These are phyloP conservation scores for Drosophila incognita DNA, from an alignment of 2,888 invertebrate species.

Conservation along the genomic window DNA sequence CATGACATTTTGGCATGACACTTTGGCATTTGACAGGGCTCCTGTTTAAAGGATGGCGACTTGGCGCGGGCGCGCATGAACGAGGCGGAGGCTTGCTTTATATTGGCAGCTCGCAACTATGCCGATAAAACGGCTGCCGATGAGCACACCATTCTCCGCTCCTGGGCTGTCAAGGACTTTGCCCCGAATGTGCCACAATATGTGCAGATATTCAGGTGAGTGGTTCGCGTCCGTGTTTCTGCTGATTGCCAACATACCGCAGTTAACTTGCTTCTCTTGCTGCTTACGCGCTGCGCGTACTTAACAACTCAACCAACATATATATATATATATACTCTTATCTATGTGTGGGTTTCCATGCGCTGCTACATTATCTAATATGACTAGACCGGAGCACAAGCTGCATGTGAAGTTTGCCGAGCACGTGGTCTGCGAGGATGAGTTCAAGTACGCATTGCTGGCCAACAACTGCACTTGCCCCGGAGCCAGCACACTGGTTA, in stretches of 20 bases:
- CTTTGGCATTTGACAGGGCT: constrained; percentile 89
- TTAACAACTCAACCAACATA: constrained; percentile 20
- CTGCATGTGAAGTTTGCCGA: constrained; percentile 99
- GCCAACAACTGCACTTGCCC: constrained; percentile 99
- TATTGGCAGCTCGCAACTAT: constrained; percentile 97
- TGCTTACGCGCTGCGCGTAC: constrained; percentile 42
- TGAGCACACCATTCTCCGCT: constrained; percentile 91
- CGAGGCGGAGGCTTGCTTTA: constrained; percentile 98
- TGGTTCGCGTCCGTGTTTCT: neutral
- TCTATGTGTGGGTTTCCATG: constrained; percentile 4
- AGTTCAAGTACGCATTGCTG: constrained; percentile 98
- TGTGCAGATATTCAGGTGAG: constrained; percentile 94
- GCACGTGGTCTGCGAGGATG: constrained; percentile 99
- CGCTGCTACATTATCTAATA: constrained; percentile 48
- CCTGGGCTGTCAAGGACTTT: constrained; percentile 99
- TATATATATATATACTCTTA: neutral
- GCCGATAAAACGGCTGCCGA: constrained; percentile 98
- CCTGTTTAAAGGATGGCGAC: constrained; percentile 98
- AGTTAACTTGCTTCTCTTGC: constrained; percentile 51
- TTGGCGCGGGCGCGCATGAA: constrained; percentile 97
- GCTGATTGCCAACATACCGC: constrained; percentile 22
- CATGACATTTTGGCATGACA: constrained; percentile 2
- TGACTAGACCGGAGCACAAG: constrained; percentile 95
- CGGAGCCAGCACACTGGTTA: constrained; percentile 98
- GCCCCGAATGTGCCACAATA: constrained; percentile 98